Conservation (phyloP, 2,113 vertebrate genomes). For the Planiliza haematocheilus region DNA sequence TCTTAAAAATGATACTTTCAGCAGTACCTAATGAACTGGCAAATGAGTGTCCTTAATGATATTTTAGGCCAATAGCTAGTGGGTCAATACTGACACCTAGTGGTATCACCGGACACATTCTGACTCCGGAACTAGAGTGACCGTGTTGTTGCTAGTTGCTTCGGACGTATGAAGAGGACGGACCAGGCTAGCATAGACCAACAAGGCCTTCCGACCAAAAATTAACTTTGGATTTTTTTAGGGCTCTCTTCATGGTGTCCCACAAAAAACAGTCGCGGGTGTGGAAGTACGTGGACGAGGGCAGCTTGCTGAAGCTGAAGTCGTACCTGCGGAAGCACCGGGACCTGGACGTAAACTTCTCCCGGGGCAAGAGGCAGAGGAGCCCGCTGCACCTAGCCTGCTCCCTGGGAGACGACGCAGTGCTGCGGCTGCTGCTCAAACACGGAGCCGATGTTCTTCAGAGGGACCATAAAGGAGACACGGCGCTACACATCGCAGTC, state of each 20-base stretch:
- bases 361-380: slow-evolving; percentile 75
- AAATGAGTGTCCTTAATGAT: no score
- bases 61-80: no score
- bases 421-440: slow-evolving; percentile 82
- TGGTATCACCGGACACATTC: slow-evolving; percentile 2
- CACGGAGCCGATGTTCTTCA: slow-evolving; percentile 84
- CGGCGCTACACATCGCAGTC: slow-evolving; percentile 84
- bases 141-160: not conserved
- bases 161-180: slow-evolving; percentile 37
- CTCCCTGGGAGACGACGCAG: slow-evolving; percentile 77
- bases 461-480: slow-evolving; percentile 83
- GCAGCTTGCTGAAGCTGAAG: slow-evolving; percentile 83
- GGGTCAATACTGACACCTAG: slow-evolving; percentile 66
- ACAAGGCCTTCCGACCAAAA: no score
- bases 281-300: slow-evolving; percentile 84
- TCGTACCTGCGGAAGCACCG: slow-evolving; percentile 85
- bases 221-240: not conserved
- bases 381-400: slow-evolving; percentile 86
- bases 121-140: slow-evolving; percentile 24
- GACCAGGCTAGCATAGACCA: slow-evolving; percentile 6
- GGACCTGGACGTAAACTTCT: slow-evolving; percentile 82
- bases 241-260: slow-evolving; percentile 73
- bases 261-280: slow-evolving; percentile 76
- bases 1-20: no score
- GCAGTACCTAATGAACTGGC: no score